Percentiles rank a stretch among this genome's conserved stretches.
Evolutionary conservation across 1,140 invertebrate species (phyloP).

Genomic region (Caerostris darwini): DNA sequence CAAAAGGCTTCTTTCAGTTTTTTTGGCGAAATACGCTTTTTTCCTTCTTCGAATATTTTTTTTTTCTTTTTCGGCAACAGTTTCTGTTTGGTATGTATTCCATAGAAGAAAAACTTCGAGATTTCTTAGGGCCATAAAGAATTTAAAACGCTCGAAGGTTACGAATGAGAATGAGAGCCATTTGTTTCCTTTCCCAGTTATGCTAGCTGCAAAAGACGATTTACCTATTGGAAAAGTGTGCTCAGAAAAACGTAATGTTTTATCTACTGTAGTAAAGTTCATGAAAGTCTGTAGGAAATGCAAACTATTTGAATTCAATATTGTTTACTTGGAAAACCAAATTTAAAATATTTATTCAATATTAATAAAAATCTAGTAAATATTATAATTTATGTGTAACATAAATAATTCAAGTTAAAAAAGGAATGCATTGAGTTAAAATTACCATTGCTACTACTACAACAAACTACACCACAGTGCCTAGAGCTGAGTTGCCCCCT

Average conservation of each 20-base stretch:
- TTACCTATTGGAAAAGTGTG: not conserved
- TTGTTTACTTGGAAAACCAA: too few species aligned
- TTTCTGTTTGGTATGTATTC: constrained; percentile 60
- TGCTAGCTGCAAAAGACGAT: not conserved
- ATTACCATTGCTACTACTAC: too few species aligned
- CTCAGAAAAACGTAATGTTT: not conserved
- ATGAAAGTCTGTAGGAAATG: too few species aligned
- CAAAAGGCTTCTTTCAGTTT: constrained; percentile 17
- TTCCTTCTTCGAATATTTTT: constrained; percentile 5
- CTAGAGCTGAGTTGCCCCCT: too few species aligned
- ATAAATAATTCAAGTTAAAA: too few species aligned
- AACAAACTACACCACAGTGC: too few species aligned
- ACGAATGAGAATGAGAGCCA: constrained; percentile 9
- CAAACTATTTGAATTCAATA: too few species aligned
- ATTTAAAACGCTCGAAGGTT: constrained; percentile 26
- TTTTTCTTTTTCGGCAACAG: constrained; percentile 39
- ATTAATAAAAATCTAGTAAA: too few species aligned
- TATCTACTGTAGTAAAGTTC: not conserved
- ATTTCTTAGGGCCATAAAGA: constrained; percentile 47
- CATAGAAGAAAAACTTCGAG: constrained; percentile 13
- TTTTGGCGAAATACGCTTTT: not conserved
- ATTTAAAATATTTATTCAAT: too few species aligned
- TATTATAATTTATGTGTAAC: too few species aligned
- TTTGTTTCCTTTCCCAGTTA: constrained; percentile 34
- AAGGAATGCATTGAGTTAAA: too few species aligned